Conservation (phyloP, 2,113 vertebrate species). For the Lathamus discolor region DNA sequence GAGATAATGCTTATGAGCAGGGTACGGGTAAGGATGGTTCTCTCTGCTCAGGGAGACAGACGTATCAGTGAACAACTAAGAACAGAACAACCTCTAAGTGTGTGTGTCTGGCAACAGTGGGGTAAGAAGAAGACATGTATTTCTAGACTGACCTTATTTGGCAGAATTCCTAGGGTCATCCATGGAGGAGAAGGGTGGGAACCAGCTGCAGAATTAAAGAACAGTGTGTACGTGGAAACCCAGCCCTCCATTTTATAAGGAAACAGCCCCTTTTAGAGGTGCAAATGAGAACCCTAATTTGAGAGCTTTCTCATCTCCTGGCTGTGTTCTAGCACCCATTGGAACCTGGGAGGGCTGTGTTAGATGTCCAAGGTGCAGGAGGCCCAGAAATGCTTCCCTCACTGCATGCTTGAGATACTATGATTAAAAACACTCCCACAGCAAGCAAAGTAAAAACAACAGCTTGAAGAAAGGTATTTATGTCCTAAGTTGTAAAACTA, state of each 20-base stretch:
- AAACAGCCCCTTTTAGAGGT: background rate
- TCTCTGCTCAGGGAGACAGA: background rate
- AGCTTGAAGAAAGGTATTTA: slow-evolving; percentile 27
- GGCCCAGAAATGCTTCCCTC: background rate
- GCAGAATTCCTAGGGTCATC: background rate
- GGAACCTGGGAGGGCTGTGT: background rate
- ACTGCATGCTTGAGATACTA: background rate
- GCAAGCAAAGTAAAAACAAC: slow-evolving; percentile 9
- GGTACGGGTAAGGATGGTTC: background rate
- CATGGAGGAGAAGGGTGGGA: background rate
- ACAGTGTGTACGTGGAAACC: background rate
- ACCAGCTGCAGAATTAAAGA: background rate
- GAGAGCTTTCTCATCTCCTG: background rate
- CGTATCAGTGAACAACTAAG: background rate
- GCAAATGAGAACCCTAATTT: background rate
- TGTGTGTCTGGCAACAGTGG: background rate
- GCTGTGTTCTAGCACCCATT: background rate
- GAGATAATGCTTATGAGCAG: background rate
- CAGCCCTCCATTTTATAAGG: background rate
- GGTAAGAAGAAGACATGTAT: background rate
- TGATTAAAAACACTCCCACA: slow-evolving; percentile 1
- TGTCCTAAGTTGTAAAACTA: slow-evolving; percentile 14
- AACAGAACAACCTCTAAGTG: background rate
- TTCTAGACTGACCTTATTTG: background rate
- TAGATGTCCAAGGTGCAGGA: background rate